Evolutionary conservation across 2,113 vertebrate species (phyloP).

Genomic region (Zosterops pallidus): DNA sequence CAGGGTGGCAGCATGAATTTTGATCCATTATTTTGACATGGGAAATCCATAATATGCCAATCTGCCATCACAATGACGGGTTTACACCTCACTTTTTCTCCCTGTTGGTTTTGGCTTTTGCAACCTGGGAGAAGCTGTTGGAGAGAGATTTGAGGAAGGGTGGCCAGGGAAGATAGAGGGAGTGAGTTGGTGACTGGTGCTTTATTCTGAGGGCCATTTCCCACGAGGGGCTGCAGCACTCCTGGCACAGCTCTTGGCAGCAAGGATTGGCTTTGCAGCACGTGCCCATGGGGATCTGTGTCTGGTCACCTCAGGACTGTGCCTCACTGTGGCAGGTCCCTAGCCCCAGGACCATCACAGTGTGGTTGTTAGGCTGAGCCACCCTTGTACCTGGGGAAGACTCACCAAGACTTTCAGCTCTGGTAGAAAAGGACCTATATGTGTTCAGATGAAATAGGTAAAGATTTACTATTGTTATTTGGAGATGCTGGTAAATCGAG

Average conservation of each 20-base stretch:
- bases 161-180: neutral
- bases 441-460: neutral
- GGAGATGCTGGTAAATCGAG: neutral
- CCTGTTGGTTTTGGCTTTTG: neutral
- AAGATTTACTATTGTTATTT: neutral
- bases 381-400: accelerated
- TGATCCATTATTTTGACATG: constrained; percentile 26
- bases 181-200: neutral
- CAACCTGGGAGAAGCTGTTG: neutral
- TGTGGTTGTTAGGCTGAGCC: neutral
- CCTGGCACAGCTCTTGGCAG: accelerated
- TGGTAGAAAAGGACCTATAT: accelerated
- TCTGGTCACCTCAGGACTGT: neutral
- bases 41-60: neutral
- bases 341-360: neutral
- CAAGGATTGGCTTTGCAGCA: neutral
- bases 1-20: neutral
- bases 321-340: neutral
- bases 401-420: neutral
- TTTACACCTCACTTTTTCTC: neutral
- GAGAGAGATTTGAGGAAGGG: neutral
- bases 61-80: accelerated
- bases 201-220: accelerated
- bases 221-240: neutral
- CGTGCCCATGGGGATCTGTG: accelerated